phyloP scores from a whole-genome alignment of 2,888 invertebrate species.

The Drosophila subquinaria region DNA sequence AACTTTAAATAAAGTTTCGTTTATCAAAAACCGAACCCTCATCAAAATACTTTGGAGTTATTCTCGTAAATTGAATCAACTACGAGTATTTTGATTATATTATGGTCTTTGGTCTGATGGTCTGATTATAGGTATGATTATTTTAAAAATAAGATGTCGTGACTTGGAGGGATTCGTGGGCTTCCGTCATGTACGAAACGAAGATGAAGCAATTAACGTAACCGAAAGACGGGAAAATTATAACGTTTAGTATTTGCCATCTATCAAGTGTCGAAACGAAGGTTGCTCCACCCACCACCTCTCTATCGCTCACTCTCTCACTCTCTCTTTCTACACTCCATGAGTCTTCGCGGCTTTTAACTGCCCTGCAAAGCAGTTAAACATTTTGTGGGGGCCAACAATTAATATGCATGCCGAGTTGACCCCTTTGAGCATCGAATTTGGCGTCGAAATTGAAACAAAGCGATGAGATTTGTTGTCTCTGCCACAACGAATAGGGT shows the following conservation, averaged over 20 bases:
- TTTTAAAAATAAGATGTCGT: conserved; percentile 32
- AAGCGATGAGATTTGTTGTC: neutral
- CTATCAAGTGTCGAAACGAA: conserved; percentile 67
- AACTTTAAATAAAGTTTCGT: conserved; percentile 10
- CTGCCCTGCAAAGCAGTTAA: conserved; percentile 23
- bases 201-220: conserved; percentile 45
- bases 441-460: conserved; percentile 28
- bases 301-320: too few relatives aligned
- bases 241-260: conserved; percentile 51
- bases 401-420: conserved; percentile 57
- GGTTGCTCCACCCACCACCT: conserved; percentile 33
- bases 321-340: neutral
- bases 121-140: conserved; percentile 9
- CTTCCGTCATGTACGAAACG: conserved; percentile 41
- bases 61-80: conserved; percentile 23
- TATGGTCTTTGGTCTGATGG: neutral
- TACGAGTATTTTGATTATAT: conserved; percentile 7
- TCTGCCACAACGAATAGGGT: neutral
- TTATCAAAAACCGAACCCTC: conserved; percentile 15
- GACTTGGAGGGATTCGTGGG: conserved; percentile 35
- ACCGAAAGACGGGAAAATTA: conserved; percentile 38
- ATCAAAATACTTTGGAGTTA: conserved; percentile 18
- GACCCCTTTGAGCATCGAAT: conserved; percentile 33
- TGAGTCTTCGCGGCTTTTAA: neutral
- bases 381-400: conserved; percentile 37